These are phyloP conservation scores for Lytechinus pictus DNA, from an alignment of 35 echinoderm and acorn worm genomes.

Conservation along the genomic window DNA sequence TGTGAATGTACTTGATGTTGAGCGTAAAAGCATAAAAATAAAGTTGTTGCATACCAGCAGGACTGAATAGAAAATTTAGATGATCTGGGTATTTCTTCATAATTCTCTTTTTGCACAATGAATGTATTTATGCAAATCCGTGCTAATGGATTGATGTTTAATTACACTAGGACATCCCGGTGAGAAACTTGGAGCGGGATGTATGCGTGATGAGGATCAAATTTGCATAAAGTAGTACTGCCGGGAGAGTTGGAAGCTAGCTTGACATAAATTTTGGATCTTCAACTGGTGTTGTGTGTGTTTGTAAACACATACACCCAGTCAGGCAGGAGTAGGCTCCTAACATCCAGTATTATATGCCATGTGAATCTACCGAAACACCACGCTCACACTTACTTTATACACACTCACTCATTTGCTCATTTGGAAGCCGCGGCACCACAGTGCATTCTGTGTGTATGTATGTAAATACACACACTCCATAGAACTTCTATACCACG, in stretches of 20 bases:
- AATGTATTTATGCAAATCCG: not conserved
- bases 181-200: not conserved
- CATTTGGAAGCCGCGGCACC: not conserved
- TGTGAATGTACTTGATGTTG: too few relatives aligned
- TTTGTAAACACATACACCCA: not conserved
- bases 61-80: not conserved
- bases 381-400: not conserved
- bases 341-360: conserved; percentile 3
- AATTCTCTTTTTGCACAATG: not conserved
- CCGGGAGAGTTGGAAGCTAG: conserved; percentile 9
- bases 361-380: not conserved
- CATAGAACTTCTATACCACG: not conserved
- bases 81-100: not conserved
- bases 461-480: conserved; percentile 10
- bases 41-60: not conserved
- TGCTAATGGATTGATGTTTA: not conserved
- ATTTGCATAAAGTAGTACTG: conserved; percentile 25
- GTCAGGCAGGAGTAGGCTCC: conserved; percentile 17
- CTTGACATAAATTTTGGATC: not conserved
- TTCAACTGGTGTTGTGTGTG: conserved; percentile 25
- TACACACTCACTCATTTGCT: conserved; percentile 22
- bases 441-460: conserved; percentile 28
- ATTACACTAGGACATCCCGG: conserved; percentile 9
- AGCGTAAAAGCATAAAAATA: too few relatives aligned
- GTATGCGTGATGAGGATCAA: not conserved